Conservation (phyloP, 2,113 vertebrate species). For the Lutjanus erythropterus region DNA sequence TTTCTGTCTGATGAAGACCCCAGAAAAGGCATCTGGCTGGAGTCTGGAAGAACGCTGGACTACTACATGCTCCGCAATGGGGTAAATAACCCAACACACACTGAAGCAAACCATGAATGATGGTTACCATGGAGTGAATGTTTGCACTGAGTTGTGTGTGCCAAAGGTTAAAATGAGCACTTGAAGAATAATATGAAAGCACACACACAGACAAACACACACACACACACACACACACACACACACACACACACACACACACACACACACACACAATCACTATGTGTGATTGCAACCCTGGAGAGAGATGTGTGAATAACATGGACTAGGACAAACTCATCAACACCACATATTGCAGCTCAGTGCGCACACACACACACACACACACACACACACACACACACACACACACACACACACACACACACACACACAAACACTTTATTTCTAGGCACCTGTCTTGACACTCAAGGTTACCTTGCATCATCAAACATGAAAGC, state of each 20-base stretch:
- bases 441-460: too few species aligned
- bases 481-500: too few species aligned
- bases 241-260: slow-evolving; percentile 4
- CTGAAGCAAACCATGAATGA: not conserved
- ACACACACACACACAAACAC: too few species aligned
- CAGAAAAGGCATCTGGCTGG: slow-evolving; percentile 96
- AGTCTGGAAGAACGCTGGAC: slow-evolving; percentile 94
- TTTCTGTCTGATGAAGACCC: slow-evolving; percentile 96
- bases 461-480: too few species aligned
- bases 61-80: slow-evolving; percentile 98
- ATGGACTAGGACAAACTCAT: too few species aligned
- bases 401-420: too few species aligned
- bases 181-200: not conserved
- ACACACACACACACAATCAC: not conserved
- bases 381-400: too few species aligned
- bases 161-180: slow-evolving; percentile 4
- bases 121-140: not conserved
- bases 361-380: not conserved
- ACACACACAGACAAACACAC: not conserved
- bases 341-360: not conserved
- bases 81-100: slow-evolving; percentile 81
- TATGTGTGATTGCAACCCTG: not conserved
- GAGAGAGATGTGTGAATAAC: not conserved
- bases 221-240: slow-evolving; percentile 10
- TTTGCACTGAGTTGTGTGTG: slow-evolving; percentile 29